phyloP scores from a whole-genome alignment of 1,140 invertebrate species.

The Conopomorpha cramerella region DNA sequence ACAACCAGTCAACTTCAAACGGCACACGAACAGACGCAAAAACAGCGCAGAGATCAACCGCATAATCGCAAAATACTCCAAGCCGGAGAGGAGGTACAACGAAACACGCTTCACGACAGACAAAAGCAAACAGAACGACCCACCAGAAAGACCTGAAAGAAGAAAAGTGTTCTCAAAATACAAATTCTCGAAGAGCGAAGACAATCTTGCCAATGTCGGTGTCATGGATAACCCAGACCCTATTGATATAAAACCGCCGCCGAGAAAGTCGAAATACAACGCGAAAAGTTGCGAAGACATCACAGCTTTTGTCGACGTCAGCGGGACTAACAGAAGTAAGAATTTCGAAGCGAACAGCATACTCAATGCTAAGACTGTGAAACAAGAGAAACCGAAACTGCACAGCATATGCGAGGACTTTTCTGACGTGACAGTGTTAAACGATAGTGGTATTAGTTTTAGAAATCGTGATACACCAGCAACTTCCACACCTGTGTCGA shows the following conservation, averaged over 20 bases:
- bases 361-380: constrained; percentile 27
- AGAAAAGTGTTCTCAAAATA: constrained; percentile 23
- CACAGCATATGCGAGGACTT: constrained; percentile 36
- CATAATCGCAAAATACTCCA: constrained; percentile 57
- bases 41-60: constrained; percentile 54
- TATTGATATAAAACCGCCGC: constrained; percentile 11
- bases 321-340: constrained; percentile 29
- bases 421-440: constrained; percentile 18
- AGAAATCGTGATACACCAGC: constrained; percentile 21
- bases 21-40: constrained; percentile 49
- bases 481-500: constrained; percentile 42
- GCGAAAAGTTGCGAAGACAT: constrained; percentile 47
- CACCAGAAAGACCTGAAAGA: constrained; percentile 14
- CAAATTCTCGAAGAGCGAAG: constrained; percentile 40
- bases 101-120: constrained; percentile 19
- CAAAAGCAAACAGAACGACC: constrained; percentile 27
- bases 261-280: constrained; percentile 27
- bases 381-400: constrained; percentile 16
- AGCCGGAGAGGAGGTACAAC: constrained; percentile 30
- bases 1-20: constrained; percentile 49
- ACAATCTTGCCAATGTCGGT: constrained; percentile 29
- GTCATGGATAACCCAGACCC: constrained; percentile 28
- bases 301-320: constrained; percentile 36
- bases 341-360: constrained; percentile 46
- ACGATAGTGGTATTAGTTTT: constrained; percentile 31